These are phyloP conservation scores for Geodia barretti DNA, from an alignment of 37 sponge, comb jelly and placozoan genomes.

Conservation along the genomic window DNA sequence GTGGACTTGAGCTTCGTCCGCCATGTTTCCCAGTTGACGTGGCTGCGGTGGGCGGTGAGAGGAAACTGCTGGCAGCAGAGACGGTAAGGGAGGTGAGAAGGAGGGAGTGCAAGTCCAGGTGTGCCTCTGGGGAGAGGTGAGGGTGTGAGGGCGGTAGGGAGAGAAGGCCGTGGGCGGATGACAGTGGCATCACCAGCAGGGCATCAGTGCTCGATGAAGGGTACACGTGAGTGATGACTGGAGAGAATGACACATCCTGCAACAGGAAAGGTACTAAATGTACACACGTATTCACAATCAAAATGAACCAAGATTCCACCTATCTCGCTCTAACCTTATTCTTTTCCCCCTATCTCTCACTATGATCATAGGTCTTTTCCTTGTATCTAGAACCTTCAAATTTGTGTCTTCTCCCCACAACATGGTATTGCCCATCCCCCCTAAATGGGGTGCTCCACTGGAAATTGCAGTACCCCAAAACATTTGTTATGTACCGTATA, in stretches of 20 bases:
- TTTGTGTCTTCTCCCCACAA: too few relatives aligned
- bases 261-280: too few relatives aligned
- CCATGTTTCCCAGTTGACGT: not conserved
- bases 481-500: too few relatives aligned
- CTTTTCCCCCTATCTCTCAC: too few relatives aligned
- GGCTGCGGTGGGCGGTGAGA: not conserved
- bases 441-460: too few relatives aligned
- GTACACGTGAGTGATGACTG: not conserved
- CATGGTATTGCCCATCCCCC: too few relatives aligned
- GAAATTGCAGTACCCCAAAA: too few relatives aligned
- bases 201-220: constrained; percentile 2
- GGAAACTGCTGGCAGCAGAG: not conserved
- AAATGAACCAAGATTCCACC: too few relatives aligned
- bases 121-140: constrained; percentile 2
- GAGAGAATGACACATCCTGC: constrained; percentile 53
- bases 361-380: too few relatives aligned
- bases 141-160: not conserved
- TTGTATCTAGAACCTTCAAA: too few relatives aligned
- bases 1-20: not conserved
- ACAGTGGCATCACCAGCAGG: constrained; percentile 34
- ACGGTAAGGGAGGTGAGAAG: constrained; percentile 48
- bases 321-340: too few relatives aligned
- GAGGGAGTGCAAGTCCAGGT: constrained; percentile 27
- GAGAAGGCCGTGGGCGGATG: constrained; percentile 17
- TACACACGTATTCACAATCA: too few relatives aligned